These are phyloP conservation scores for Psilopsiagon aurifrons DNA, from an alignment of 2,113 vertebrate species.

Conservation along the genomic window DNA sequence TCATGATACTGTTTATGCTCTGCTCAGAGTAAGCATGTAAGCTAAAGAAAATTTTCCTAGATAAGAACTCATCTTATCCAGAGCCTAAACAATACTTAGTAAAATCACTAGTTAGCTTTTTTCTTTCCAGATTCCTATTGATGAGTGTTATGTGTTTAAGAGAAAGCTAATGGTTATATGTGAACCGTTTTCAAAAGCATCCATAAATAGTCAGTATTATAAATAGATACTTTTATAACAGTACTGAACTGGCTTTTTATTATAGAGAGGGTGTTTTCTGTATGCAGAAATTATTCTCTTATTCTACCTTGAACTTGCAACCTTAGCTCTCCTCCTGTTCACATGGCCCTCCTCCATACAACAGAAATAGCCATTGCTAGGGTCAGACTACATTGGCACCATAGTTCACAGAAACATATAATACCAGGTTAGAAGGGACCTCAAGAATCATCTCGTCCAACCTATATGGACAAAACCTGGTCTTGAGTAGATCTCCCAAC, in stretches of 20 bases:
- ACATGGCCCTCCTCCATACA: neutral
- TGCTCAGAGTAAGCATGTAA: neutral
- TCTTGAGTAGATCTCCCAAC: neutral
- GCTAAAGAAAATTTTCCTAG: neutral
- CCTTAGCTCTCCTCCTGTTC: conserved; percentile 2
- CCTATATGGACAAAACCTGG: neutral
- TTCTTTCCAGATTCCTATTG: neutral
- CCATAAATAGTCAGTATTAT: conserved; percentile 57
- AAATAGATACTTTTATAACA: conserved; percentile 32
- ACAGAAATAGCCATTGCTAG: neutral
- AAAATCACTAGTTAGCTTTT: neutral
- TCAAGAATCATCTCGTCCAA: neutral
- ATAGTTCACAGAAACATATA: neutral
- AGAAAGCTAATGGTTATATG: neutral
- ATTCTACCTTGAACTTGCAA: neutral
- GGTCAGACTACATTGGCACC: neutral
- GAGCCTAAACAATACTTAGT: neutral
- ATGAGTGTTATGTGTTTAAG: neutral
- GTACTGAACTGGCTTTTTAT: neutral
- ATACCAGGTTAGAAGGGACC: neutral
- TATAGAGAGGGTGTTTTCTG: neutral
- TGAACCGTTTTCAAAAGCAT: conserved; percentile 23
- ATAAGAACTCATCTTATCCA: neutral
- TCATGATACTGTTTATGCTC: neutral
- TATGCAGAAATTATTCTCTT: neutral